These are phyloP conservation scores for Phoenicopterus ruber DNA, from an alignment of 2,113 vertebrate genomes.

Conservation along the genomic window DNA sequence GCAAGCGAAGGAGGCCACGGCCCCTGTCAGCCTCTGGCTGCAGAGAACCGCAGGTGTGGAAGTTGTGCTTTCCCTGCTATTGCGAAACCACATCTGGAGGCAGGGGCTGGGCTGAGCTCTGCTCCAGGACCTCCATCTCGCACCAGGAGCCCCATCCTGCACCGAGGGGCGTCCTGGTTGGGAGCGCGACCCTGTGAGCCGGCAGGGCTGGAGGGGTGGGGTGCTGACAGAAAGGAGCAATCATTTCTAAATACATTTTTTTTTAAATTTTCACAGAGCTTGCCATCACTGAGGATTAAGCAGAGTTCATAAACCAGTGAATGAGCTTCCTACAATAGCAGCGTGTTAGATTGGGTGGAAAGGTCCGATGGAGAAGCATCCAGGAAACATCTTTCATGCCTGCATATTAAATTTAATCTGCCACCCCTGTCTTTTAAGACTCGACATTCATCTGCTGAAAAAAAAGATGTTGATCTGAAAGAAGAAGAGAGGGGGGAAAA, in stretches of 20 bases:
- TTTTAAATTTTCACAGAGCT: constrained; percentile 56
- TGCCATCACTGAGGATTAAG: constrained; percentile 78
- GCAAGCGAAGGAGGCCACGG: fast-evolving
- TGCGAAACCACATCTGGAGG: background rate
- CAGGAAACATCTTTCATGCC: constrained; percentile 91
- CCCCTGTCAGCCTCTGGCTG: background rate
- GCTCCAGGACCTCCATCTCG: background rate
- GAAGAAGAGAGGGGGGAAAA: background rate
- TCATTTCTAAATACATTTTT: constrained; percentile 45
- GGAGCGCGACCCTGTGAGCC: background rate
- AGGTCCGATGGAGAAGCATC: constrained; percentile 73
- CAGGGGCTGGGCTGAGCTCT: background rate
- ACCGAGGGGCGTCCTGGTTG: background rate
- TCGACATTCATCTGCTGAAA: constrained; percentile 59
- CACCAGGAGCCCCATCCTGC: background rate
- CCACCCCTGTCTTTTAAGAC: constrained; percentile 64
- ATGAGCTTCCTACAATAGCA: constrained; percentile 78
- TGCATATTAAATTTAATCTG: constrained; percentile 88
- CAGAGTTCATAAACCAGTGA: constrained; percentile 77
- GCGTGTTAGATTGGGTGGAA: constrained; percentile 75
- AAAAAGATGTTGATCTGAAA: constrained; percentile 56
- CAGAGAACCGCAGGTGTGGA: background rate
- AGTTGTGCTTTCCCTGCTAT: background rate
- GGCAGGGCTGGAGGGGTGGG: background rate
- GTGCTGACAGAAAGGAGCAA: constrained; percentile 65